These are phyloP conservation scores for Channallabes apus DNA, from an alignment of 2,797 vertebrate species.

Conservation along the genomic window DNA sequence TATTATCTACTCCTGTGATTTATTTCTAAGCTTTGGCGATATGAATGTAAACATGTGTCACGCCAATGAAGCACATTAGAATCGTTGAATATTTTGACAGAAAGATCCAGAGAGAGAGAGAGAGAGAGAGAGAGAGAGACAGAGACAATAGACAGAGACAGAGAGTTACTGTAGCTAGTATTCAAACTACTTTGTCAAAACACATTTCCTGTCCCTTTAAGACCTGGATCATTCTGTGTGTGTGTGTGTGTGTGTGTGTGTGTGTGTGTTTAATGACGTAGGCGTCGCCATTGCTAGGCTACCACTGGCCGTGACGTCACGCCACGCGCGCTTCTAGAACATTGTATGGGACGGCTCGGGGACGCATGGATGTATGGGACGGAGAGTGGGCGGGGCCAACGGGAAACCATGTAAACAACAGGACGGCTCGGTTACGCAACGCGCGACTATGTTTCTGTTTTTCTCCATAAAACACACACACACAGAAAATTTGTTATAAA, in stretches of 20 bases:
- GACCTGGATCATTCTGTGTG: background rate
- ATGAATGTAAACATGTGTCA: no score
- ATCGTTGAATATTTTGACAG: no score
- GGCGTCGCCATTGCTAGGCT: slow-evolving; percentile 58
- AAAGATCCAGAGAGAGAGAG: background rate
- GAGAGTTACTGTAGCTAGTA: no score
- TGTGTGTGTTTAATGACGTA: slow-evolving; percentile 64
- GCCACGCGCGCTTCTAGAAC: slow-evolving; percentile 67
- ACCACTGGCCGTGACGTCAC: slow-evolving; percentile 62
- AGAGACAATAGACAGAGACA: background rate
- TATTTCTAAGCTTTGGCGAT: no score
- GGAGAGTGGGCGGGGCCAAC: slow-evolving; percentile 71
- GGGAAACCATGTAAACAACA: slow-evolving; percentile 73
- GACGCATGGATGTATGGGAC: background rate
- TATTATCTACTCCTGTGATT: no score
- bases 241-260: no score
- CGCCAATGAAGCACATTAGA: no score
- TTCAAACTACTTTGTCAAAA: background rate
- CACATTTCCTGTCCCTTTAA: slow-evolving; percentile 67
- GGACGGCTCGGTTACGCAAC: slow-evolving; percentile 69
- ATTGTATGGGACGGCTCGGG: slow-evolving; percentile 55
- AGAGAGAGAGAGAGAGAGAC: accelerated
- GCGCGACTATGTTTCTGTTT: slow-evolving; percentile 5
- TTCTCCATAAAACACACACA: background rate
- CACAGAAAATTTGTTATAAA: no score